Conservation (phyloP, 2,113 vertebrate species). For the Scophthalmus maximus region DNA sequence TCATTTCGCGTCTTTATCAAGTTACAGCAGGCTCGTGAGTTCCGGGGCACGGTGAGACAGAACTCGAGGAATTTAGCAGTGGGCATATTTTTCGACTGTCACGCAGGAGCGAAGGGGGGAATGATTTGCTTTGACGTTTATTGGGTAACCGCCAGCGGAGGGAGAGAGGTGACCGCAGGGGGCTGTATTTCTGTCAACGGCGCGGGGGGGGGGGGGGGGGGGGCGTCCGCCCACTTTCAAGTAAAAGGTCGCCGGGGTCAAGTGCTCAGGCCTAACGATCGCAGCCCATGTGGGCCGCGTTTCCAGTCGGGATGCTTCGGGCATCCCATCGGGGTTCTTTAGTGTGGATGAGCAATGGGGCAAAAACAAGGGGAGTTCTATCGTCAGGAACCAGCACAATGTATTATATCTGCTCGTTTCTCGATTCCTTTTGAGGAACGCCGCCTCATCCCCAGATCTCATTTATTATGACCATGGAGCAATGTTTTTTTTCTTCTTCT, state of each 20-base stretch:
- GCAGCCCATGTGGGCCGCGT: neutral
- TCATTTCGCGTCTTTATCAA: conserved; percentile 43
- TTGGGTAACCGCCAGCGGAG: conserved; percentile 29
- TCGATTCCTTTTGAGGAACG: too few species aligned
- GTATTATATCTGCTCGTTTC: too few species aligned
- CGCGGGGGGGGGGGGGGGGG: conserved; percentile 21
- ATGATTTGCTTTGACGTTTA: conserved; percentile 58
- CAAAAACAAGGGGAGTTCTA: too few species aligned
- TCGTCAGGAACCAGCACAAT: too few species aligned
- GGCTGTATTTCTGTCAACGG: conserved; percentile 57
- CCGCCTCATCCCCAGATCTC: too few species aligned
- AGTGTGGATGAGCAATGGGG: too few species aligned
- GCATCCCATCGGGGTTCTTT: neutral
- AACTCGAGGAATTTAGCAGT: conserved; percentile 9
- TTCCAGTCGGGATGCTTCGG: neutral
- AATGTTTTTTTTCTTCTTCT: too few species aligned
- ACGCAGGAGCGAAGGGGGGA: neutral
- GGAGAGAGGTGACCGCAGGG: conserved; percentile 34
- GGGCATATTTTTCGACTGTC: conserved; percentile 30
- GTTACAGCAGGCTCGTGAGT: conserved; percentile 49
- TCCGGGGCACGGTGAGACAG: conserved; percentile 10
- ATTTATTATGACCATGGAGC: too few species aligned
- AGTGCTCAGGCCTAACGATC: conserved; percentile 16
- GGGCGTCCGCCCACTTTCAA: conserved; percentile 43
- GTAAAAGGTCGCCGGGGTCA: conserved; percentile 46